Evolutionary conservation across 1,140 invertebrate genomes (phyloP).

Genomic region (Nebria ingens): DNA sequence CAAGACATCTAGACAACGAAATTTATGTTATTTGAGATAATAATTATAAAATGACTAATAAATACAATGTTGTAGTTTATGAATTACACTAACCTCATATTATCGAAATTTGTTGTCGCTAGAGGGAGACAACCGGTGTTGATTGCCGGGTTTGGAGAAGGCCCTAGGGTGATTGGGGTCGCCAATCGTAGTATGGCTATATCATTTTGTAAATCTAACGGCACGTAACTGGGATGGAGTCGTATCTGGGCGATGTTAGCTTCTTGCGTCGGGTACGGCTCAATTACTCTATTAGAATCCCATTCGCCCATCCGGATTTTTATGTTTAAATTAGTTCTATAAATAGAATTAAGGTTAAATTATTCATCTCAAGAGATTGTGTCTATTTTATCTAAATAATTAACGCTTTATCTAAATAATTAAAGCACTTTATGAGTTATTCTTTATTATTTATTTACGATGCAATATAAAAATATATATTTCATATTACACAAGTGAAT

Average conservation of each 20-base stretch:
- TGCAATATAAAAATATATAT: too few species aligned
- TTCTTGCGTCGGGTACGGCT: conserved; percentile 50
- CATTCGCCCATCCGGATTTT: conserved; percentile 61
- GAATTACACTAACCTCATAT: conserved; percentile 2
- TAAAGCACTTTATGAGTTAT: too few species aligned
- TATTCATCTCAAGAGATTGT: too few species aligned
- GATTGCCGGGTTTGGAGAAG: conserved; percentile 44
- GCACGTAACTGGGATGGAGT: conserved; percentile 53
- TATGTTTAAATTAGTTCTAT: conserved; percentile 29
- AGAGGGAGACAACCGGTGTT: conserved; percentile 58
- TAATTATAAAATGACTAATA: background rate
- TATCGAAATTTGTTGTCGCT: conserved; percentile 37
- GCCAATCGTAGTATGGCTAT: conserved; percentile 53
- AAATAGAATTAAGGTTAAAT: background rate
- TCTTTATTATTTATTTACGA: too few species aligned
- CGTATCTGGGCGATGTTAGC: conserved; percentile 43
- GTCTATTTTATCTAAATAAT: too few species aligned
- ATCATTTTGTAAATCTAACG: conserved; percentile 55
- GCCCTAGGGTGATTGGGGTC: conserved; percentile 43
- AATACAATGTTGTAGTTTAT: too few species aligned
- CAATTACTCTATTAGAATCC: conserved; percentile 47
- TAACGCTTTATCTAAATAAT: too few species aligned
- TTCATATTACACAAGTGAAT: too few species aligned
- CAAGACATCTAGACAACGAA: conserved; percentile 47
- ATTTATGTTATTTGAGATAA: background rate